Conservation (phyloP, 2,888 invertebrate species). For the Hypena proboscidalis region DNA sequence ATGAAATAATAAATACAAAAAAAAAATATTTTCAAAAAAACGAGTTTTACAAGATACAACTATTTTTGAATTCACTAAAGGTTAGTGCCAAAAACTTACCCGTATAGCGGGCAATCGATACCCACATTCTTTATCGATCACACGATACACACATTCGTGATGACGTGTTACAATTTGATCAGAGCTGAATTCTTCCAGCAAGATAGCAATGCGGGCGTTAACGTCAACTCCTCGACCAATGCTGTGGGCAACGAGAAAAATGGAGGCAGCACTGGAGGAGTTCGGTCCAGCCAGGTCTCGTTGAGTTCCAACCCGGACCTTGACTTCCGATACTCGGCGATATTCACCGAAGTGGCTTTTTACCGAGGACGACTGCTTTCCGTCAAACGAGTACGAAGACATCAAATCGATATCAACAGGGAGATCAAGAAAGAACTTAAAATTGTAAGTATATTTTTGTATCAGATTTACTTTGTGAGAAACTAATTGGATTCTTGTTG, state of each 20-base stretch:
- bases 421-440: slow-evolving; percentile 97
- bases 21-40: too few species aligned
- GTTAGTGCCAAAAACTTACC: too few species aligned
- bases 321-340: slow-evolving; percentile 95
- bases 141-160: too few species aligned
- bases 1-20: too few species aligned
- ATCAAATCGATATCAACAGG: slow-evolving; percentile 94
- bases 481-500: too few species aligned
- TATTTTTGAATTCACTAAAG: too few species aligned
- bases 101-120: too few species aligned
- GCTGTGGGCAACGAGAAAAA: slow-evolving; percentile 83
- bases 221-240: slow-evolving; percentile 92
- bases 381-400: slow-evolving; percentile 93
- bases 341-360: slow-evolving; percentile 95
- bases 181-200: slow-evolving; percentile 84
- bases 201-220: slow-evolving; percentile 88
- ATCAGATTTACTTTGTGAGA: not conserved
- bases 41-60: too few species aligned
- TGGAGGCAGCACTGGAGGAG: slow-evolving; percentile 68
- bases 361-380: slow-evolving; percentile 95
- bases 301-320: slow-evolving; percentile 96
- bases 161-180: slow-evolving; percentile 74
- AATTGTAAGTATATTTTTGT: slow-evolving; percentile 85
- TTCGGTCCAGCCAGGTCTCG: slow-evolving; percentile 95
- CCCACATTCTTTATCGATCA: too few species aligned